Evolutionary conservation across 2,113 vertebrate species (phyloP).

Genomic region (Istiophorus platypterus): DNA sequence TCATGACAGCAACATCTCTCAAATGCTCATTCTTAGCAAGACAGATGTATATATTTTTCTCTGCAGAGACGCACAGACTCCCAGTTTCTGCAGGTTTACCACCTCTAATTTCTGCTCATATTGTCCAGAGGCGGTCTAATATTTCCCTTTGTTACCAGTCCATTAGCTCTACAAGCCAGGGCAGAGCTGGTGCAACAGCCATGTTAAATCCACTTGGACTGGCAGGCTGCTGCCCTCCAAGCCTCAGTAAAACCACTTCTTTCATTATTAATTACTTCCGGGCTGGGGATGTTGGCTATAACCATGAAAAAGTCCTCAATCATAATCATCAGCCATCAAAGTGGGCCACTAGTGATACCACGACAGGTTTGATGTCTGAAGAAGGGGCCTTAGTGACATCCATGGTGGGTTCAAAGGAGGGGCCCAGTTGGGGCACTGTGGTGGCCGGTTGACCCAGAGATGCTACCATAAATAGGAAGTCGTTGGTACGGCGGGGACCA

Average conservation of each 20-base stretch:
- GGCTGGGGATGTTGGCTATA: not conserved
- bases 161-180: not conserved
- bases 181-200: slow-evolving; percentile 40
- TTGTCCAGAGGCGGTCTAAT: slow-evolving; percentile 23
- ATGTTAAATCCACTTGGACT: slow-evolving; percentile 41
- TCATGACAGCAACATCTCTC: not conserved
- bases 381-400: slow-evolving; percentile 46
- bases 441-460: slow-evolving; percentile 62
- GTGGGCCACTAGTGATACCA: slow-evolving; percentile 71
- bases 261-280: slow-evolving; percentile 30
- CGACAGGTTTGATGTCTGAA: slow-evolving; percentile 56
- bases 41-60: slow-evolving; percentile 1
- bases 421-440: slow-evolving; percentile 48
- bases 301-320: not conserved
- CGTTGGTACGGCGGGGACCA: slow-evolving; percentile 36
- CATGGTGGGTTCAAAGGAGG: slow-evolving; percentile 46
- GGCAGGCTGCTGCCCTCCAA: not conserved
- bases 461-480: slow-evolving; percentile 76
- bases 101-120: slow-evolving; percentile 17
- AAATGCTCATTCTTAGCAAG: slow-evolving; percentile 9
- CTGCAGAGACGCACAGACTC: slow-evolving; percentile 19
- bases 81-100: slow-evolving; percentile 24
- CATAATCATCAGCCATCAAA: slow-evolving; percentile 58
- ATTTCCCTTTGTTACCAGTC: slow-evolving; percentile 11
- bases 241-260: slow-evolving; percentile 7